Evolutionary conservation across 2,888 invertebrate genomes (phyloP).

Genomic region (Drosophila imparisetae): DNA sequence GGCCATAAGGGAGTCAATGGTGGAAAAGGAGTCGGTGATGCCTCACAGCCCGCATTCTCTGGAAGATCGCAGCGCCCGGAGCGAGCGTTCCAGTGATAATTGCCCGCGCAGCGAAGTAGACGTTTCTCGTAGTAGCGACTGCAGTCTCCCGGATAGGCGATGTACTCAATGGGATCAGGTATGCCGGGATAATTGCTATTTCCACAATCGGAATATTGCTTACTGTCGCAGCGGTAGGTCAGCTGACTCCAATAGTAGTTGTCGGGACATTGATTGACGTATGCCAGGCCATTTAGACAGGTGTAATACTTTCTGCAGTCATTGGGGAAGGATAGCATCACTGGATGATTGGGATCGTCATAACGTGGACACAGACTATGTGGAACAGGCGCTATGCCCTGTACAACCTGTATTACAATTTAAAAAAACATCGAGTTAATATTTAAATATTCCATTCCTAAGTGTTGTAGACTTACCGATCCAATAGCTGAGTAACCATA

Average conservation of each 20-base stretch:
- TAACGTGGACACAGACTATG: constrained; percentile 50
- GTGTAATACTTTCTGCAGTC: constrained; percentile 80
- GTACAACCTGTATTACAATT: constrained; percentile 4
- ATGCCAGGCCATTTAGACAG: constrained; percentile 69
- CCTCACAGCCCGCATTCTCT: constrained; percentile 56
- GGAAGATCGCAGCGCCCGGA: constrained; percentile 71
- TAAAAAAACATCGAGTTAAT: neutral
- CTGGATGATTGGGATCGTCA: constrained; percentile 72
- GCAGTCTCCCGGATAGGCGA: constrained; percentile 68
- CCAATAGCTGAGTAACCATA: neutral
- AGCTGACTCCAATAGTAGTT: constrained; percentile 73
- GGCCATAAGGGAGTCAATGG: constrained; percentile 9
- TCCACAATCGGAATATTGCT: constrained; percentile 62
- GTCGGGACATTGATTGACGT: constrained; percentile 63
- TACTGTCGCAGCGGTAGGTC: constrained; percentile 77
- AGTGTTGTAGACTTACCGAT: constrained; percentile 18
- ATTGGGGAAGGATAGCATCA: constrained; percentile 62
- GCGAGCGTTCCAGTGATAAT: constrained; percentile 67
- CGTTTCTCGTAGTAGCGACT: constrained; percentile 72
- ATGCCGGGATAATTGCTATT: neutral
- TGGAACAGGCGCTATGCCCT: constrained; percentile 8
- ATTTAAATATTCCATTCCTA: neutral
- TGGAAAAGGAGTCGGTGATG: neutral
- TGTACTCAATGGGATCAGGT: constrained; percentile 46
- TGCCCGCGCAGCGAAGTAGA: constrained; percentile 53